A percentile compares a stretch with the other conserved stretches of the same genome.
Conservation (phyloP, 2,888 invertebrate species). For the Caenorhabditis drosophilae region DNA sequence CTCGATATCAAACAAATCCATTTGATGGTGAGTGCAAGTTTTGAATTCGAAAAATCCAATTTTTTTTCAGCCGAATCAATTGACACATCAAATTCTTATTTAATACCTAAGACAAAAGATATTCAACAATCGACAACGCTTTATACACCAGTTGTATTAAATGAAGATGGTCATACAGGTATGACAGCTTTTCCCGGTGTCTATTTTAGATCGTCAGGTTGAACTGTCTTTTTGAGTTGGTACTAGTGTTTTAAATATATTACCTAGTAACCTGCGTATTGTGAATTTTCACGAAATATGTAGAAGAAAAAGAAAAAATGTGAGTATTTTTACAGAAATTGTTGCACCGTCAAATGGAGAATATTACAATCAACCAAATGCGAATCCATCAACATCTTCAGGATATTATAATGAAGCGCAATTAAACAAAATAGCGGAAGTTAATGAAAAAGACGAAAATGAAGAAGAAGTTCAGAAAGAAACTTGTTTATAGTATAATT, state of each 20-base stretch:
- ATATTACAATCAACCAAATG: constrained; percentile 32
- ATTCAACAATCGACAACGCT: constrained; percentile 24
- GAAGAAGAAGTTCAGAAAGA: constrained; percentile 14
- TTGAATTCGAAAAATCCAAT: not conserved
- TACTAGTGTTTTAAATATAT: not conserved
- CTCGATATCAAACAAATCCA: constrained; percentile 56
- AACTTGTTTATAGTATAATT: constrained; percentile 17
- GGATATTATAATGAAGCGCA: constrained; percentile 32
- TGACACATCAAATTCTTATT: constrained; percentile 21
- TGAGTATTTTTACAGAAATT: constrained; percentile 8
- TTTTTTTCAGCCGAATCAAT: constrained; percentile 5
- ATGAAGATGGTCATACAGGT: constrained; percentile 44
- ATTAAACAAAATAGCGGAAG: not conserved
- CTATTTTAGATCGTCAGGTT: too few species aligned
- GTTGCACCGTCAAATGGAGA: constrained; percentile 20
- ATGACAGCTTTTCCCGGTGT: too few species aligned
- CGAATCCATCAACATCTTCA: constrained; percentile 10
- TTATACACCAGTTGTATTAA: constrained; percentile 50
- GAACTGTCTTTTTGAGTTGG: too few species aligned
- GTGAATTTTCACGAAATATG: too few species aligned
- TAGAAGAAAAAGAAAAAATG: too few species aligned
- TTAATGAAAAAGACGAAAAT: constrained; percentile 4
- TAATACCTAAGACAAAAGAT: constrained; percentile 42
- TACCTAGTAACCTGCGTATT: not conserved
- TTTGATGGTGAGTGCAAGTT: constrained; percentile 26